Evolutionary conservation across 2,797 vertebrate species (phyloP), one percentile per base, ranked within the genome.

Genomic region (Epinephelus malabaricus): DNA sequence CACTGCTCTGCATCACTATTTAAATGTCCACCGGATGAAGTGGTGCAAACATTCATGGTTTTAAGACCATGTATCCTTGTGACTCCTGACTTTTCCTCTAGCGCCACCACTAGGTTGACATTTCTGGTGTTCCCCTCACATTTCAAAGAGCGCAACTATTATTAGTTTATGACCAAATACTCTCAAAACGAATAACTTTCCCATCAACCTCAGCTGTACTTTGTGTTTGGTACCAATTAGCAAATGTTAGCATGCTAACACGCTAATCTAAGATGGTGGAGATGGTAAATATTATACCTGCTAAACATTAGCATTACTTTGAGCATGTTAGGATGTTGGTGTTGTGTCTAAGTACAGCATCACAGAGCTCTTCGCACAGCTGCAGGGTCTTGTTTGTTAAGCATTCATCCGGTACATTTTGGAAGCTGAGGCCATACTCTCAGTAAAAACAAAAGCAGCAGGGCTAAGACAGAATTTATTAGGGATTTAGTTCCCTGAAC

Each of bases 361-460:
- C 5, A 6, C 34, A 11, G 38, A 40, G 40, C 40, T 12, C 9
- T 10, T 43, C 1, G 40, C 40, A 43, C 11, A 12, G 40, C 40
- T 43, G 40, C 9, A 43, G 40, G 2, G 11, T 43, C 40, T 12
- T 10, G 40, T 43, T 43, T 43, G 40, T 43, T 43, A 43, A 43
- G 40, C 40, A 43, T 43, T 43, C 11, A 43, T 43, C 40, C 11
- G 11, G 9, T 43, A 59, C 21, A 17, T 15, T 55, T 11, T 34
- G 34, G 8, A 58, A 18, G 56, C 46, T 49, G 47, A 25, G 50
- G 9, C 18, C 19, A 69, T 59, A 51, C 18, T 23, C 6, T 58
- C n/a, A 76, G 55, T 27, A 54, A 78, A 59, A 70, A 56, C 9
- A 79, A 73, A 77, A 60, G 8, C 4, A 10, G 3, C 51, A 25